A percentile compares a stretch with the other conserved stretches of the same genome.
Conservation (phyloP, 2,113 vertebrate species). For the Panthera uncia region DNA sequence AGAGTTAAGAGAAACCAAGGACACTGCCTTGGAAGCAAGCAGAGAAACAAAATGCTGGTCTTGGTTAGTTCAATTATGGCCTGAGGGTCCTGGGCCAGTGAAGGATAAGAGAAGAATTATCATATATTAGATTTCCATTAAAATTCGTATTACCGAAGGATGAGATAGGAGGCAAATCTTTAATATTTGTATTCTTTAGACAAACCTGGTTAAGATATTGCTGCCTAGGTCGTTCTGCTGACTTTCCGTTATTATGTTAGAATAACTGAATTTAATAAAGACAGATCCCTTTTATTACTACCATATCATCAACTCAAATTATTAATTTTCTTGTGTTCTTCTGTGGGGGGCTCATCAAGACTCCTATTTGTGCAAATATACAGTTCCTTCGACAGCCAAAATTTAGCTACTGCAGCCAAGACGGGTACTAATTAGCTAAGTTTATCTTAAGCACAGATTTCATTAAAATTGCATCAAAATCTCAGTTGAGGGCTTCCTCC, state of each 20-base stretch:
- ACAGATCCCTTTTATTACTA: neutral
- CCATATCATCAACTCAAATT: neutral
- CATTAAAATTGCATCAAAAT: neutral
- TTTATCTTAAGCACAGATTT: neutral
- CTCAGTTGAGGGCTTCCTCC: neutral
- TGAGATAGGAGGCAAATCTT: neutral
- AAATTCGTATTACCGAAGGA: neutral
- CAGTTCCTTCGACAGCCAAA: neutral
- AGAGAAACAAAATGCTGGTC: neutral
- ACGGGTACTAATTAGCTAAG: neutral
- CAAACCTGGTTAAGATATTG: neutral
- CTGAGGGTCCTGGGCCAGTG: neutral
- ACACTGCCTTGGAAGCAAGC: neutral
- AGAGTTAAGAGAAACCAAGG: neutral
- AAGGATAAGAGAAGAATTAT: fast-evolving
- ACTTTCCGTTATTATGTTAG: neutral
- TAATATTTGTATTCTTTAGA: neutral
- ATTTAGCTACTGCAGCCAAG: no score
- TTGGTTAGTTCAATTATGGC: neutral
- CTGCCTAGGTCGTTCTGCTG: neutral
- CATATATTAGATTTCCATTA: neutral
- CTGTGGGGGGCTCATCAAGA: neutral
- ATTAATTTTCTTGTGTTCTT: neutral
- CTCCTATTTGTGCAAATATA: neutral
- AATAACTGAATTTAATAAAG: neutral